A percentile compares a stretch with the other conserved stretches of the same genome.
phyloP scores from a whole-genome alignment of 2,113 vertebrate species.

The Amphiprion percula region DNA sequence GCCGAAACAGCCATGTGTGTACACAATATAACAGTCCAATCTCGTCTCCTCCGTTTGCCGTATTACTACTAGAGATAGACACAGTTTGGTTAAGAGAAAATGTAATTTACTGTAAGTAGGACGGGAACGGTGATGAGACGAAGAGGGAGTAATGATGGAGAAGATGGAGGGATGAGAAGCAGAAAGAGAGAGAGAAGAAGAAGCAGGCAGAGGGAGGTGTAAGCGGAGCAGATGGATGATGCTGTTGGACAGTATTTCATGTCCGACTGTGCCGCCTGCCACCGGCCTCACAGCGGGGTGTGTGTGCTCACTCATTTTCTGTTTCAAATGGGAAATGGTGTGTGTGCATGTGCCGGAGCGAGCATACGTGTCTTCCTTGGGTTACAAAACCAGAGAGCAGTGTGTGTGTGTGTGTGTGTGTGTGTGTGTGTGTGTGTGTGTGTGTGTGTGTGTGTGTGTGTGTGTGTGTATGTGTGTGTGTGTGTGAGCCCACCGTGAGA shows the following conservation, averaged over 20 bases:
- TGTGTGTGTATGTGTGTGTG: constrained; percentile 36
- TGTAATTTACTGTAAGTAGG: constrained; percentile 31
- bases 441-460: constrained; percentile 3
- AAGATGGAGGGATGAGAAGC: constrained; percentile 27
- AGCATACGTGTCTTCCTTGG: constrained; percentile 37
- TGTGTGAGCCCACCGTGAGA: constrained; percentile 66
- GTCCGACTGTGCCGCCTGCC: constrained; percentile 81
- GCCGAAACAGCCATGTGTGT: not conserved
- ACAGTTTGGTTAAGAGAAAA: constrained; percentile 17
- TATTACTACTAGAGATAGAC: constrained; percentile 1
- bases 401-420: constrained; percentile 19
- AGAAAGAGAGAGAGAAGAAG: constrained; percentile 17
- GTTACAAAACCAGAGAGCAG: constrained; percentile 36
- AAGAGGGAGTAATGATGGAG: constrained; percentile 55
- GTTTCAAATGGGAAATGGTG: constrained; percentile 44
- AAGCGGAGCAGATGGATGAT: constrained; percentile 81
- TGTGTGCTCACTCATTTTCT: constrained; percentile 38
- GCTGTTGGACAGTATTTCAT: constrained; percentile 84
- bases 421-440: constrained; percentile 7
- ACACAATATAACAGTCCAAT: not conserved
- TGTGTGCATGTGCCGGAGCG: constrained; percentile 18
- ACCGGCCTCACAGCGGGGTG: constrained; percentile 67
- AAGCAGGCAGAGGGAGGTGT: constrained; percentile 30
- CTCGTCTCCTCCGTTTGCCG: not conserved
- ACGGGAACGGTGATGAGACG: constrained; percentile 43